These are phyloP conservation scores for Halotydeus destructor DNA, from an alignment of 1,140 invertebrate species.

Conservation along the genomic window DNA sequence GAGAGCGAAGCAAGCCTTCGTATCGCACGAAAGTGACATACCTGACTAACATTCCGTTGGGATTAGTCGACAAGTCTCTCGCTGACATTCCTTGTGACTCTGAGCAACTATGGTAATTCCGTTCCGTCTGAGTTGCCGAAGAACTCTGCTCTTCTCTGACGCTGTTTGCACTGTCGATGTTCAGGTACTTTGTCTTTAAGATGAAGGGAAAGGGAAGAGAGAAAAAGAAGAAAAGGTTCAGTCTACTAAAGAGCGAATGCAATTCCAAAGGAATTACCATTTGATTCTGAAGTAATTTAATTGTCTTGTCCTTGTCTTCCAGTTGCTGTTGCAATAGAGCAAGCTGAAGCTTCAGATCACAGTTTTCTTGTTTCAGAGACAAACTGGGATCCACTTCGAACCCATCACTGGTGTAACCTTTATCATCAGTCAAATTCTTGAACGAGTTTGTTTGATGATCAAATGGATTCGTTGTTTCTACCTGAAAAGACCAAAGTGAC, in stretches of 20 bases:
- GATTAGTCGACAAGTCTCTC: background rate
- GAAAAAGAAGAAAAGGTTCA: background rate
- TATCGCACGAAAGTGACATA: too few species aligned
- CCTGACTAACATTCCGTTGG: background rate
- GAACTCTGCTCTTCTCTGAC: too few species aligned
- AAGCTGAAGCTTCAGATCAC: slow-evolving; percentile 42
- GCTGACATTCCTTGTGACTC: background rate
- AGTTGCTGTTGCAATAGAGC: slow-evolving; percentile 32
- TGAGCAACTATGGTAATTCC: too few species aligned
- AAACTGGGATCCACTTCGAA: too few species aligned
- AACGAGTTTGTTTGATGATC: slow-evolving; percentile 27
- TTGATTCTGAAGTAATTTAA: slow-evolving; percentile 40
- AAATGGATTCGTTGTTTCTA: slow-evolving; percentile 68
- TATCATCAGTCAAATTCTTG: too few species aligned
- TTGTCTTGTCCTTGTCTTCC: slow-evolving; percentile 44
- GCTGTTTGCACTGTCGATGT: background rate
- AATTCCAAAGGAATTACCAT: slow-evolving; percentile 20
- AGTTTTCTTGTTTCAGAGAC: slow-evolving; percentile 43
- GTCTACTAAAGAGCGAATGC: background rate
- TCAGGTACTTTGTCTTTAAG: background rate
- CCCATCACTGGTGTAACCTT: too few species aligned
- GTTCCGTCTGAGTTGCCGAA: background rate
- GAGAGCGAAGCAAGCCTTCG: too few species aligned
- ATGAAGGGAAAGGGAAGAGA: background rate
- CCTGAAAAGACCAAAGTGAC: slow-evolving; percentile 18